Evolutionary conservation across 2,797 vertebrate species (phyloP).

Genomic region (Platyrinchus mystaceus): DNA sequence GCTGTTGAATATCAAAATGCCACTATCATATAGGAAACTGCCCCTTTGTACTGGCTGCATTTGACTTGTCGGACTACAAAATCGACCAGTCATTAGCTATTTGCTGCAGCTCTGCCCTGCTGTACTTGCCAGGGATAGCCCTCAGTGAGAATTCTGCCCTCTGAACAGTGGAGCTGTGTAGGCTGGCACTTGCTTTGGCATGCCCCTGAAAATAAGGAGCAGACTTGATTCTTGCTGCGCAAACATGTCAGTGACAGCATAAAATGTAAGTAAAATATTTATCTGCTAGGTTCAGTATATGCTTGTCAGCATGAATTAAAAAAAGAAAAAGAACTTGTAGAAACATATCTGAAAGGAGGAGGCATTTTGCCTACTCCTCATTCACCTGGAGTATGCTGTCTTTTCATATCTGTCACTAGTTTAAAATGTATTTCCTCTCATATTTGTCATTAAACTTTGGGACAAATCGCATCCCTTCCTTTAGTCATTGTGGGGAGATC

Average conservation of each 20-base stretch:
- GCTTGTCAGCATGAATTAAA: constrained; percentile 54
- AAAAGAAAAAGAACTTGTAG: constrained; percentile 22
- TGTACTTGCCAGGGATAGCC: not conserved
- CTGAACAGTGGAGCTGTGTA: not conserved
- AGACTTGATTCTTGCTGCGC: constrained; percentile 55
- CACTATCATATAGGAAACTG: not conserved
- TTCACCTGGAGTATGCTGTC: constrained; percentile 55
- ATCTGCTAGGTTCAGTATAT: constrained; percentile 43
- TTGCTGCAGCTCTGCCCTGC: not conserved
- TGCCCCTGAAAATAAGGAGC: constrained; percentile 39
- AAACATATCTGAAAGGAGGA: constrained; percentile 54
- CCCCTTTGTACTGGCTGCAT: not conserved
- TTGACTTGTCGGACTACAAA: not conserved
- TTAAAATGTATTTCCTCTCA: constrained; percentile 21
- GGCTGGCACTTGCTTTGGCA: constrained; percentile 55
- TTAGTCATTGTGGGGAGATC: not conserved
- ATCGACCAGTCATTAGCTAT: not conserved
- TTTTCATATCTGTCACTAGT: constrained; percentile 27
- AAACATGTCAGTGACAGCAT: constrained; percentile 61
- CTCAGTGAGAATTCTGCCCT: not conserved
- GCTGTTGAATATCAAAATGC: not conserved
- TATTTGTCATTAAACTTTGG: not conserved
- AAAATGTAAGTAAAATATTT: constrained; percentile 63
- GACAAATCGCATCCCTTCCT: not conserved
- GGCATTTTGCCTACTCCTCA: constrained; percentile 28